Evolutionary conservation across 2,888 invertebrate species (phyloP).

Genomic region (Plagodis pulveraria): DNA sequence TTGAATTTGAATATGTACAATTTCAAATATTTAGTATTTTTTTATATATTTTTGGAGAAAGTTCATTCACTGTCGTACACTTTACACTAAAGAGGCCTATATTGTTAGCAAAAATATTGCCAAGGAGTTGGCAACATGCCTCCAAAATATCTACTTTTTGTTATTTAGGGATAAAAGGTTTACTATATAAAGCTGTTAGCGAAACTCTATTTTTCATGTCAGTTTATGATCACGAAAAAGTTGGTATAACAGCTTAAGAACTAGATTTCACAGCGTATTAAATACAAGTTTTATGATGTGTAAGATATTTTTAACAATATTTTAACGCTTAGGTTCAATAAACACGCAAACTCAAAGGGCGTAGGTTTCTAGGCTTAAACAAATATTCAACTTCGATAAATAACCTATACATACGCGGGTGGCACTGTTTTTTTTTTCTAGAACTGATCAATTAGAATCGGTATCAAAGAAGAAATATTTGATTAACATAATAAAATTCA

Average conservation of each 20-base stretch:
- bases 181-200: slow-evolving; percentile 29
- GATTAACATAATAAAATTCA: no score
- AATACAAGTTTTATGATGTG: slow-evolving; percentile 8
- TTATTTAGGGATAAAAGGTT: slow-evolving; percentile 34
- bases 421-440: no score
- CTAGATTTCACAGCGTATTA: neutral
- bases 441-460: no score
- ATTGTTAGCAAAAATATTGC: slow-evolving; percentile 21
- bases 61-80: neutral
- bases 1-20: no score
- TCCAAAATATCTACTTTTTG: slow-evolving; percentile 24
- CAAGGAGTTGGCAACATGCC: slow-evolving; percentile 31
- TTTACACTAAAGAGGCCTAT: neutral
- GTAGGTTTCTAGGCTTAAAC: no score
- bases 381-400: no score
- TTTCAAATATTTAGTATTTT: no score
- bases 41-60: neutral
- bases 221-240: slow-evolving; percentile 22
- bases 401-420: no score
- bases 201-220: slow-evolving; percentile 29
- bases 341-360: neutral
- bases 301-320: neutral
- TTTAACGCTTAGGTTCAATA: neutral
- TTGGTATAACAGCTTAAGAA: slow-evolving; percentile 1
- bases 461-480: no score